A percentile compares a stretch with the other conserved stretches of the same genome.
These are phyloP conservation scores for Melipona quadrifasciata DNA, from an alignment of 1,140 invertebrate species.

Conservation along the genomic window DNA sequence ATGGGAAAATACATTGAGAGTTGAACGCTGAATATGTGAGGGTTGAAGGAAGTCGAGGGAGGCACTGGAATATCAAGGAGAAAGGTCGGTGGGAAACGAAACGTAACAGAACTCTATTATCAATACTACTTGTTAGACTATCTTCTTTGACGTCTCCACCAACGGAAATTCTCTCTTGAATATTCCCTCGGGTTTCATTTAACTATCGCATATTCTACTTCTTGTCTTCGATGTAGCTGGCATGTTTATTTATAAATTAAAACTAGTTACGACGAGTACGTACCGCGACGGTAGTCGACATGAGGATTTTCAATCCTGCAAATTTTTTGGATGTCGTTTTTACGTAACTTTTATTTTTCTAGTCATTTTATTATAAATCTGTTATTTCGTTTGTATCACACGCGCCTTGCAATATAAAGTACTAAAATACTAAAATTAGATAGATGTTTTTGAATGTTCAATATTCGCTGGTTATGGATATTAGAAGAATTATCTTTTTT, in stretches of 20 bases:
- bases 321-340: too few relatives aligned
- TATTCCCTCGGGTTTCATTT: neutral
- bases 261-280: neutral
- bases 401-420: neutral
- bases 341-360: too few relatives aligned
- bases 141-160: constrained; percentile 9
- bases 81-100: constrained; percentile 27
- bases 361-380: neutral
- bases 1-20: constrained; percentile 27
- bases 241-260: neutral
- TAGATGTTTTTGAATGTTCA: neutral
- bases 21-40: constrained; percentile 8
- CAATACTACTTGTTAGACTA: constrained; percentile 27
- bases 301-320: too few relatives aligned
- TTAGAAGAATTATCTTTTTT: neutral
- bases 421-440: neutral
- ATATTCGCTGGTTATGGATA: neutral
- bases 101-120: constrained; percentile 34
- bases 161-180: neutral
- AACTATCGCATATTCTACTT: neutral
- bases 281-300: neutral
- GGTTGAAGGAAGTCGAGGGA: constrained; percentile 15
- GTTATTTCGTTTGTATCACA: neutral
- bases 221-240: neutral
- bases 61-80: constrained; percentile 30